Evolutionary conservation across 2,797 vertebrate genomes (phyloP), one percentile per base, ranked within the genome.

Genomic region (Basileuterus tristriatus): DNA sequence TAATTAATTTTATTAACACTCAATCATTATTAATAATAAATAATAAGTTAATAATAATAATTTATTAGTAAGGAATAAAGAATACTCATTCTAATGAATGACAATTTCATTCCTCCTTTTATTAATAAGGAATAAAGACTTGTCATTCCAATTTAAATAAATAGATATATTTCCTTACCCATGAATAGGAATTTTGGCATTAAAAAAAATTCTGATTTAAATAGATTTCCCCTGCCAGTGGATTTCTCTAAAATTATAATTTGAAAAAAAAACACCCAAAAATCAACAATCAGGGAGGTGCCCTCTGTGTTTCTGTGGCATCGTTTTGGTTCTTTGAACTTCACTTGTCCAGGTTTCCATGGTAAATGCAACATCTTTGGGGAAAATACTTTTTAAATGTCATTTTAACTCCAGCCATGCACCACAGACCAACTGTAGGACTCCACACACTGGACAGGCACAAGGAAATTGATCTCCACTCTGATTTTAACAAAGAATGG

Each of bases 171-270:
- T 76, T 85, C 20, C 23, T 59, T 47, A 11, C 2, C 5, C 7
- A 7, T 1, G 0, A 13, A 12, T 8, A 59, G 13, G 8, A 27
- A 17, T 46, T 81, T 46, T 52, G 26, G 6, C 22, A 52, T 39
- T 30, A 24, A 13, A 5, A 15, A 34, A 34, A 6, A 1, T 22
- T 84, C 19, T 86, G 11, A 44, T 16, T 75, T 56, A 15, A 39
- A 80, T 10, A 5, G 9, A 15, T 19, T 53, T 19, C 2, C 0
- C 3, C 21, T 3, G 0, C 12, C 9, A 5, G 4, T 16, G 27
- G 14, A 44, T 62, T 83, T 52, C 36, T 21, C 44, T 41, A 17
- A 67, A 83, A 27, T 1, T 0, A 9, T 50, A 2, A 32, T 14
- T 78, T 75, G 24, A 23, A 44, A 64, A 37, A 37, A 37, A 43